Evolutionary conservation across 2,888 invertebrate species (phyloP).

Genomic region (Agriopis marginaria): DNA sequence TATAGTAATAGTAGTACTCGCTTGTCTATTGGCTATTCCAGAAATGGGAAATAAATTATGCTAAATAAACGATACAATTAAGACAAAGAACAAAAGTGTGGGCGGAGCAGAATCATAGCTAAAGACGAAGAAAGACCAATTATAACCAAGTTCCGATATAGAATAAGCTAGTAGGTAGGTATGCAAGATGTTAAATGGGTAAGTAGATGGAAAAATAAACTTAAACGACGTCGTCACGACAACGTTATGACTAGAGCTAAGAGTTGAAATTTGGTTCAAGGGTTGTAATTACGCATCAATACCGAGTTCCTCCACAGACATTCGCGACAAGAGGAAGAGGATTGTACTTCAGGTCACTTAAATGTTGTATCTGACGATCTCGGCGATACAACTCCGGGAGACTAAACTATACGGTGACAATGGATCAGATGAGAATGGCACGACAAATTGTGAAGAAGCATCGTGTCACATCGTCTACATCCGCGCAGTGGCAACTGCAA

Average conservation of each 20-base stretch:
- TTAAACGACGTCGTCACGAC: too few relatives aligned
- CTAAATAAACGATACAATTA: conserved; percentile 16
- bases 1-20: not conserved
- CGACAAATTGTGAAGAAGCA: conserved; percentile 38
- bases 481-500: conserved; percentile 70
- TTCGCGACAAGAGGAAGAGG: not conserved
- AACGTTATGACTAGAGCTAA: not conserved
- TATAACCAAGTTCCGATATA: not conserved
- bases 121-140: conserved; percentile 4
- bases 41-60: conserved; percentile 13
- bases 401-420: conserved; percentile 8
- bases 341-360: not conserved
- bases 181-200: not conserved
- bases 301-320: not conserved
- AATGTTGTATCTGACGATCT: not conserved
- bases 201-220: too few relatives aligned
- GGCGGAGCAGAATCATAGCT: conserved; percentile 12
- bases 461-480: conserved; percentile 59
- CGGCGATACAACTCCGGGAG: not conserved
- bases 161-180: not conserved
- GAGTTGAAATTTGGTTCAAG: not conserved
- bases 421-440: conserved; percentile 19
- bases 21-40: conserved; percentile 7
- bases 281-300: not conserved
- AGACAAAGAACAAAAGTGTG: conserved; percentile 4